A percentile compares a stretch with the other conserved stretches of the same genome.
Evolutionary conservation across 2,888 invertebrate genomes (phyloP).

Genomic region (Calameuta filiformis): DNA sequence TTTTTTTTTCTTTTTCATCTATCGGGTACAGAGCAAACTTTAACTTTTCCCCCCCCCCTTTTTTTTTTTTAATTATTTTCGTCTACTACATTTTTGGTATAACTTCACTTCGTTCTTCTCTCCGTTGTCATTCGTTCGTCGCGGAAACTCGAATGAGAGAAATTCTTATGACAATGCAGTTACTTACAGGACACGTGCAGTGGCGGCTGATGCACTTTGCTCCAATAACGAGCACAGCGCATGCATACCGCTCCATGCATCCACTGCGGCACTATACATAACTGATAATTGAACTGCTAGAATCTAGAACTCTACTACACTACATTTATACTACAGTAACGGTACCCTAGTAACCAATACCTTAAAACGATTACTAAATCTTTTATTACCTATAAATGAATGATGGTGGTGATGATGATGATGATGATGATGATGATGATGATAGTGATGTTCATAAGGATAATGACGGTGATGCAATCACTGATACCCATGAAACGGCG

Average conservation of each 20-base stretch:
- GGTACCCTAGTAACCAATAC: conserved; percentile 21
- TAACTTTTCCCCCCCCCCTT: conserved; percentile 22
- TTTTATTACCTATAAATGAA: conserved; percentile 34
- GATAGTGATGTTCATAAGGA: background rate
- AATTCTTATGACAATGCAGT: conserved; percentile 31
- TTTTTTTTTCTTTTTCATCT: conserved; percentile 25
- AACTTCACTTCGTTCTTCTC: conserved; percentile 10
- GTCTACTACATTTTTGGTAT: background rate
- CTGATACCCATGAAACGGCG: background rate
- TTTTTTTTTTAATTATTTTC: background rate
- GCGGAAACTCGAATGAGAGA: conserved; percentile 15
- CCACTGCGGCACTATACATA: conserved; percentile 45
- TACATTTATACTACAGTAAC: conserved; percentile 31
- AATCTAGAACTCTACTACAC: conserved; percentile 24
- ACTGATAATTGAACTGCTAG: conserved; percentile 20
- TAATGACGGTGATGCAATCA: background rate
- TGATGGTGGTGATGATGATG: conserved; percentile 19
- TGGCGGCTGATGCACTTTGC: conserved; percentile 8
- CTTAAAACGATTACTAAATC: conserved; percentile 24
- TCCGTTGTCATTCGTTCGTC: conserved; percentile 11
- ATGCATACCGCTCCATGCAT: conserved; percentile 20
- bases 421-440: background rate
- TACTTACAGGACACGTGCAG: conserved; percentile 34
- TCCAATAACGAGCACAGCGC: background rate
- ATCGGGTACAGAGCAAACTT: conserved; percentile 10